Percentiles rank a stretch among this genome's conserved stretches.
These are phyloP conservation scores for Salpingus planirostris DNA, from an alignment of 2,888 invertebrate species.

Conservation along the genomic window DNA sequence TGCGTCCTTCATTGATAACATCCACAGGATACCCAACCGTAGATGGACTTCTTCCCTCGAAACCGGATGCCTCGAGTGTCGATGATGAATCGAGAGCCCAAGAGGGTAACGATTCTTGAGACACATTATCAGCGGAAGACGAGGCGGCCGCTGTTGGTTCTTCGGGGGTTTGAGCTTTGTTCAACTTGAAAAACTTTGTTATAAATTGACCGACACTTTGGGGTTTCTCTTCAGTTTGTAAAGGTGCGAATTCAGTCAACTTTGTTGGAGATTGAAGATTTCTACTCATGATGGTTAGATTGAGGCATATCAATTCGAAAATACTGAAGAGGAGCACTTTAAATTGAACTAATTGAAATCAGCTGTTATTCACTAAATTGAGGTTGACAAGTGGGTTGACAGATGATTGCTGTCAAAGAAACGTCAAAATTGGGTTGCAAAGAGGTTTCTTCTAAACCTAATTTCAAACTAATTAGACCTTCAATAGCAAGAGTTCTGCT, in stretches of 20 bases:
- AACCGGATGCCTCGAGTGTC: too few species aligned
- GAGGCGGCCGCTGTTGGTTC: constrained; percentile 28
- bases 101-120: constrained; percentile 33
- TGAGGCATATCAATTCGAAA: too few species aligned
- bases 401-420: too few species aligned
- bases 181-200: constrained; percentile 64
- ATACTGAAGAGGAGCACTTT: too few species aligned
- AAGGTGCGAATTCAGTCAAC: constrained; percentile 70
- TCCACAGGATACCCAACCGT: constrained; percentile 44
- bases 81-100: constrained; percentile 34
- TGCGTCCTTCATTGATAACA: constrained; percentile 62
- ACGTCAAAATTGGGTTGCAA: too few species aligned
- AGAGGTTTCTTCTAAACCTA: too few species aligned
- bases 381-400: too few species aligned
- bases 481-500: too few species aligned
- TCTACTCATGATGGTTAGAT: constrained; percentile 25
- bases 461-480: too few species aligned
- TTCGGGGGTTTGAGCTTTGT: constrained; percentile 47
- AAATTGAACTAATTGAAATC: too few species aligned
- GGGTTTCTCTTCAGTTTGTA: constrained; percentile 66
- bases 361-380: too few species aligned
- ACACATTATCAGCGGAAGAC: constrained; percentile 22
- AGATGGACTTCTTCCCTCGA: constrained; percentile 33
- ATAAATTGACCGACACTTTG: constrained; percentile 65
- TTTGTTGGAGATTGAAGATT: constrained; percentile 50